Evolutionary conservation across 2,888 invertebrate species (phyloP).

Genomic region (Microchrysa polita): DNA sequence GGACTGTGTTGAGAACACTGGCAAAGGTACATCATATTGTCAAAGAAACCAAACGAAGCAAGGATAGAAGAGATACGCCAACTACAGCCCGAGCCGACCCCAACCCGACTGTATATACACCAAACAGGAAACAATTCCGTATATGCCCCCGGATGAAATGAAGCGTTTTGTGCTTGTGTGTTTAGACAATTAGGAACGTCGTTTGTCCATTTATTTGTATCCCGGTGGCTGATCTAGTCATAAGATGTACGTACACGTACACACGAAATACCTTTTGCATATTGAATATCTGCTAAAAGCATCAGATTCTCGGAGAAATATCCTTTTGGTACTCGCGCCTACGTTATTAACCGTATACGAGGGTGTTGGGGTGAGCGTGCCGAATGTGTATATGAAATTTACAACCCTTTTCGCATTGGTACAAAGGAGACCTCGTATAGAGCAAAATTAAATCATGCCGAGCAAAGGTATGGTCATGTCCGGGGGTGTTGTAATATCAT

Average conservation of each 20-base stretch:
- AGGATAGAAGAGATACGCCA: slow-evolving; percentile 3
- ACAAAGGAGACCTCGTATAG: no score
- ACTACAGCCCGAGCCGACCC: not conserved
- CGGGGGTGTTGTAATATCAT: no score
- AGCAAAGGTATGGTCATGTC: no score
- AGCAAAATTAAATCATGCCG: no score
- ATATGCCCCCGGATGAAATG: slow-evolving; percentile 28
- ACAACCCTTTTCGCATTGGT: no score
- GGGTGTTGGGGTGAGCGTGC: no score
- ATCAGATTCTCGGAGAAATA: slow-evolving; percentile 22
- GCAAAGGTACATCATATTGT: slow-evolving; percentile 46
- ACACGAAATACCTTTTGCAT: slow-evolving; percentile 37
- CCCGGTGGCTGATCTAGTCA: not conserved
- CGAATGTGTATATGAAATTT: no score
- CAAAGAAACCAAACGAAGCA: slow-evolving; percentile 12
- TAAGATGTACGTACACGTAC: slow-evolving; percentile 33
- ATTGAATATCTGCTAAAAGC: slow-evolving; percentile 43
- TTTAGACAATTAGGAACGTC: slow-evolving; percentile 28
- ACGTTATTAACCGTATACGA: not conserved
- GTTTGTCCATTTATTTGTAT: slow-evolving; percentile 19
- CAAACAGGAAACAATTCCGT: slow-evolving; percentile 19
- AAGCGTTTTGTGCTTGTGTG: slow-evolving; percentile 40
- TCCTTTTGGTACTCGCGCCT: not conserved
- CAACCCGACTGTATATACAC: no score
- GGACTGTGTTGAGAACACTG: no score